A percentile compares a stretch with the other conserved stretches of the same genome.
Conservation (phyloP, 2,797 vertebrate species). For the Spea hammondii region DNA sequence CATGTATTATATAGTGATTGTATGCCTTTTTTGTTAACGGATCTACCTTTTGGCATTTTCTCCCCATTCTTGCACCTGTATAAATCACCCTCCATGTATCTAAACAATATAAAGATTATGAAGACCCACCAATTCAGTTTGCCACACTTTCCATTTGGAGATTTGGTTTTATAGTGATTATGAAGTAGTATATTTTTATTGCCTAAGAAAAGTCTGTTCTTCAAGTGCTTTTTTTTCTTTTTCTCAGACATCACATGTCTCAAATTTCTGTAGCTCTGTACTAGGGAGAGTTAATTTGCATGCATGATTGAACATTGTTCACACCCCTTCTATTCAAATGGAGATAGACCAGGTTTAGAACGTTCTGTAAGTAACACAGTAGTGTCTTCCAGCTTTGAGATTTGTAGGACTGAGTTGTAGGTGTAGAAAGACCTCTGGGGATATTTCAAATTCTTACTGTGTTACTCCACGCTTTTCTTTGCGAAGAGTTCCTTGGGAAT, state of each 20-base stretch:
- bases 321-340: slow-evolving; percentile 28
- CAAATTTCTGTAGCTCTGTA: not conserved
- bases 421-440: not conserved
- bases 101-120: too few relatives aligned
- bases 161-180: too few relatives aligned
- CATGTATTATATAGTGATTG: too few relatives aligned
- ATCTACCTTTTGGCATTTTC: too few relatives aligned
- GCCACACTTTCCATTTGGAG: too few relatives aligned
- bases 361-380: slow-evolving; percentile 21
- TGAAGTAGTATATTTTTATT: too few relatives aligned
- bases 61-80: too few relatives aligned
- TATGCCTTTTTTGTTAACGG: too few relatives aligned
- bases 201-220: too few relatives aligned
- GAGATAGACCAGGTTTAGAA: slow-evolving; percentile 33
- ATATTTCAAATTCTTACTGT: not conserved
- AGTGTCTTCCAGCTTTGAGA: not conserved
- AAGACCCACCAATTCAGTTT: too few relatives aligned
- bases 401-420: not conserved
- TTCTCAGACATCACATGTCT: not conserved
- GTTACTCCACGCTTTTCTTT: not conserved
- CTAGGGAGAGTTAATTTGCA: not conserved
- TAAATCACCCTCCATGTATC: too few relatives aligned
- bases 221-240: not conserved
- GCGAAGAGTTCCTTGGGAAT: not conserved
- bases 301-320: not conserved